phyloP scores from a whole-genome alignment of 2,113 vertebrate genomes.

The Mormyrus iriodes region DNA sequence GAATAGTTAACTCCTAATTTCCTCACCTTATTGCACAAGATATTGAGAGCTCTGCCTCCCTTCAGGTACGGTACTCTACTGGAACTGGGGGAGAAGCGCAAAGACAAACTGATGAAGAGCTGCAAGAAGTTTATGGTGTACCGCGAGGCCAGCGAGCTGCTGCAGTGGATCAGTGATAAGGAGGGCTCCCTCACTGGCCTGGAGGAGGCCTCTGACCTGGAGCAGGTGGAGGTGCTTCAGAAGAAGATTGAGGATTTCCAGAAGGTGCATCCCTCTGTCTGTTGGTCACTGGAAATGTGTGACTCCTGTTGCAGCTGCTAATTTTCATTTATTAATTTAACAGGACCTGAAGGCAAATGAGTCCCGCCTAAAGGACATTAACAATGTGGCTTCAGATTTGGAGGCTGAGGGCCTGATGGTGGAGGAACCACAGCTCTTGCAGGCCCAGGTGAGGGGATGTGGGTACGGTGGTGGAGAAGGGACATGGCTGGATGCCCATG shows the following conservation, averaged over 20 bases:
- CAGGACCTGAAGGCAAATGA: constrained; percentile 97
- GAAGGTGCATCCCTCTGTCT: constrained; percentile 66
- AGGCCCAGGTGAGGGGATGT: constrained; percentile 70
- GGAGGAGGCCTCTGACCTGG: constrained; percentile 87
- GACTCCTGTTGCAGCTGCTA: neutral
- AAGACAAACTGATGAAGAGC: constrained; percentile 95
- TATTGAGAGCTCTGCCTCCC: neutral
- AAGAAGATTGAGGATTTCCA: constrained; percentile 99
- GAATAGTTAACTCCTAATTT: neutral
- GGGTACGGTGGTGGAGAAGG: neutral
- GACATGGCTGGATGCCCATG: neutral
- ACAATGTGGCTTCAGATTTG: constrained; percentile 89
- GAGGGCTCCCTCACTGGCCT: constrained; percentile 82
- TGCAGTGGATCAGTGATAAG: constrained; percentile 98
- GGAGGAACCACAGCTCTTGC: constrained; percentile 83
- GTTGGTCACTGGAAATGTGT: neutral
- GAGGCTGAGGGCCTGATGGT: constrained; percentile 94
- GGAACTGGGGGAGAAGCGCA: constrained; percentile 89
- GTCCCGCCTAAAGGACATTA: constrained; percentile 93
- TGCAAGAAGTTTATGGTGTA: constrained; percentile 98
- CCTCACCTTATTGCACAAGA: neutral
- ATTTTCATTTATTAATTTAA: neutral
- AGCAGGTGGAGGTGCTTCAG: constrained; percentile 96
- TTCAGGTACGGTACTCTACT: constrained; percentile 82
- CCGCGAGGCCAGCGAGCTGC: constrained; percentile 89